These are phyloP conservation scores for Geotrupes spiniger DNA, from an alignment of 2,888 invertebrate genomes.

Conservation along the genomic window DNA sequence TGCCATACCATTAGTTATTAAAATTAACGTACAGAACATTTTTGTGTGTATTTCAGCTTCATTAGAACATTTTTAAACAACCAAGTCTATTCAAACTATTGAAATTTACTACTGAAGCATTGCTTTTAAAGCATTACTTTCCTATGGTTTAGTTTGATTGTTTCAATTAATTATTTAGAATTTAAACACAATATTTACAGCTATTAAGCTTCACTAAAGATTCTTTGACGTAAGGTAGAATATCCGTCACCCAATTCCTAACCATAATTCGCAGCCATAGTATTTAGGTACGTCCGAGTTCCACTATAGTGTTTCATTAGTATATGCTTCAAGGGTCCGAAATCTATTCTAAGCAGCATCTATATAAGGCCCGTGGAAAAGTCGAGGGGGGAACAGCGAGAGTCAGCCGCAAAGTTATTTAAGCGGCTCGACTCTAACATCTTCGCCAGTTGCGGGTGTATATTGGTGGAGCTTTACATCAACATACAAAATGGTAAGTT, in stretches of 20 bases:
- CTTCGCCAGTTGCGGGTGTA: slow-evolving; percentile 45
- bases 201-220: not conserved
- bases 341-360: slow-evolving; percentile 41
- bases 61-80: no score
- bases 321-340: slow-evolving; percentile 28
- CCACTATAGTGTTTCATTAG: slow-evolving; percentile 31
- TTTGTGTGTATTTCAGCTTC: no score
- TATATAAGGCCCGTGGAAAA: slow-evolving; percentile 43
- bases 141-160: no score
- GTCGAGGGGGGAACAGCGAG: slow-evolving; percentile 25
- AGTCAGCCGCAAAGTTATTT: slow-evolving; percentile 41
- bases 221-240: slow-evolving; percentile 2
- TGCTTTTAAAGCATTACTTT: no score
- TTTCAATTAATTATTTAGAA: no score
- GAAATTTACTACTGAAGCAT: no score
- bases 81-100: no score
- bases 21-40: no score
- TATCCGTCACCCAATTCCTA: slow-evolving; percentile 16
- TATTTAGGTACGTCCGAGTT: slow-evolving; percentile 20
- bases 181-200: no score
- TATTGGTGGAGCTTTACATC: slow-evolving; percentile 41
- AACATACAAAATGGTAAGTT: slow-evolving; percentile 46
- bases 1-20: no score
- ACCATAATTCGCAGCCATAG: slow-evolving; percentile 13
- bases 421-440: slow-evolving; percentile 32